These are phyloP conservation scores for Cololabis saira DNA, from an alignment of 2,113 vertebrate genomes.

Conservation along the genomic window DNA sequence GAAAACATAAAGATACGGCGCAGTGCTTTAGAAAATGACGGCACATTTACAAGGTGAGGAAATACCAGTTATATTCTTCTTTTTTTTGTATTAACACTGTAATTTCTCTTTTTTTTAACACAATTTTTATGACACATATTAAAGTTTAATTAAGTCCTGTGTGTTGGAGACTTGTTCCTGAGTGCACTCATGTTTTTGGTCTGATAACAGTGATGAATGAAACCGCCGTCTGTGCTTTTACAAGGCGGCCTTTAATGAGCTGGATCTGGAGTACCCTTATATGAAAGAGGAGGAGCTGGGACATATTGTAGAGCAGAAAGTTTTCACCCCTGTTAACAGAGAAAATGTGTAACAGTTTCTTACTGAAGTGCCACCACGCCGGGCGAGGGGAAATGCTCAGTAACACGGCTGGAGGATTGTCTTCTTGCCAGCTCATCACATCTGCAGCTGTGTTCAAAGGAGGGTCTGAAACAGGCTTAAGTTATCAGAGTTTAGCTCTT, in stretches of 20 bases:
- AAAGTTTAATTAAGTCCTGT: neutral
- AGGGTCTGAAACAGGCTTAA: conserved; percentile 41
- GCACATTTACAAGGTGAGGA: too few species aligned
- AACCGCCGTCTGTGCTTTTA: neutral
- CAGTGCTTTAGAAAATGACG: too few species aligned
- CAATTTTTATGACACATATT: neutral
- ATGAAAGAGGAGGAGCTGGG: neutral
- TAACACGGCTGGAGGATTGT: conserved; percentile 37
- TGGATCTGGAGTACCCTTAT: too few species aligned
- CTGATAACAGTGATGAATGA: neutral
- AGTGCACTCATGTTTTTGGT: neutral
- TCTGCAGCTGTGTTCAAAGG: conserved; percentile 38
- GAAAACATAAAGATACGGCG: too few species aligned
- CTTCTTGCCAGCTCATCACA: conserved; percentile 61
- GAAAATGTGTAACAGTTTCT: conserved; percentile 19
- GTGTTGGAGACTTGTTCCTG: too few species aligned
- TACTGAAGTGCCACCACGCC: neutral
- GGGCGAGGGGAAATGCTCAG: conserved; percentile 5
- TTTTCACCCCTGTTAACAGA: conserved; percentile 4
- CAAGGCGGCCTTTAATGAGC: neutral
- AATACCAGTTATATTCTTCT: too few species aligned
- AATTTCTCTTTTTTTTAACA: neutral
- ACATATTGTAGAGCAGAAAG: neutral
- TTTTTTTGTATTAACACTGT: too few species aligned
- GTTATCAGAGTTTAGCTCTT: conserved; percentile 50